A percentile compares a stretch with the other conserved stretches of the same genome.
Evolutionary conservation across 1,140 invertebrate species (phyloP).

Genomic region (Rhopalosiphum maidis): DNA sequence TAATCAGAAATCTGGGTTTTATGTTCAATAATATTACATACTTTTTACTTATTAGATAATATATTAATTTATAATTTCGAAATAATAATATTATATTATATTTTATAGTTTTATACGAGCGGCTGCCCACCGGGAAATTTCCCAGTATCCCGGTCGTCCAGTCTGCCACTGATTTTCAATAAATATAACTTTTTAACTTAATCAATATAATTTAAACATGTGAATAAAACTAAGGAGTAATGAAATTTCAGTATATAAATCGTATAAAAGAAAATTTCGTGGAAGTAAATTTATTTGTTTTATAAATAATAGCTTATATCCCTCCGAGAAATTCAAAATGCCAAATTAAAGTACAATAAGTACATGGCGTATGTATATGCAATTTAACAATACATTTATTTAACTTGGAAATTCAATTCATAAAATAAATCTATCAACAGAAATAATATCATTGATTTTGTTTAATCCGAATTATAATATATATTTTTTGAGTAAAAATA

Average conservation of each 20-base stretch:
- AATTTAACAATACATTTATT: background rate
- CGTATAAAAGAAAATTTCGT: background rate
- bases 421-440: background rate
- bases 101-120: background rate
- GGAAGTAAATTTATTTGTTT: background rate
- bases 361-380: background rate
- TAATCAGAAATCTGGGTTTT: no score
- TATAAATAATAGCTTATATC: background rate
- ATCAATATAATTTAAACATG: background rate
- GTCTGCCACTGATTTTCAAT: no score
- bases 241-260: background rate
- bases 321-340: background rate
- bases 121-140: no score
- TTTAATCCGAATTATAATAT: background rate
- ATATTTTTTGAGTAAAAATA: background rate
- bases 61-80: no score
- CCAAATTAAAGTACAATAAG: background rate
- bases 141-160: no score
- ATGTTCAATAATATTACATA: no score
- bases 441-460: background rate
- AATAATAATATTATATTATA: no score
- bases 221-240: background rate
- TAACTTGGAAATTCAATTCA: background rate
- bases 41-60: no score
- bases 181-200: no score